Evolutionary conservation across 2,888 invertebrate species (phyloP).

Genomic region (Abrostola triplasia): DNA sequence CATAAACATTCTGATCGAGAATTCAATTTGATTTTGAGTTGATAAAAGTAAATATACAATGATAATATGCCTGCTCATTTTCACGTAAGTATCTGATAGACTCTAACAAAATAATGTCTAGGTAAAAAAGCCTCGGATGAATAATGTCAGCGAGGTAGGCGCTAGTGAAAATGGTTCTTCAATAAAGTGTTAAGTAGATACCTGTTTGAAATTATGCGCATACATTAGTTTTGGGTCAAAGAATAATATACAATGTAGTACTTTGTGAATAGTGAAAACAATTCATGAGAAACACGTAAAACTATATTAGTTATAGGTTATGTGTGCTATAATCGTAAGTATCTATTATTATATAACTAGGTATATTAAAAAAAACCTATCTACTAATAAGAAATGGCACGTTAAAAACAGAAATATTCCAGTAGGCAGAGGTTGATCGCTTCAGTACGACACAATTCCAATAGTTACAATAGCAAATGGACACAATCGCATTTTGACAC

Average conservation of each 20-base stretch:
- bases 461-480: slow-evolving; percentile 52
- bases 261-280: slow-evolving; percentile 28
- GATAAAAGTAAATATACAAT: slow-evolving; percentile 4
- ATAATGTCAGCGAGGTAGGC: slow-evolving; percentile 32
- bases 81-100: slow-evolving; percentile 1
- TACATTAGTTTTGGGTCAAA: slow-evolving; percentile 60
- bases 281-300: slow-evolving; percentile 32
- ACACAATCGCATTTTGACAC: slow-evolving; percentile 56
- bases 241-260: slow-evolving; percentile 39
- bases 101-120: slow-evolving; percentile 36
- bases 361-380: no score
- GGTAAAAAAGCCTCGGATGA: slow-evolving; percentile 35
- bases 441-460: slow-evolving; percentile 48
- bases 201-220: slow-evolving; percentile 62
- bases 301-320: slow-evolving; percentile 3
- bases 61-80: slow-evolving; percentile 8
- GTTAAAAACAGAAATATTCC: slow-evolving; percentile 37
- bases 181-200: slow-evolving; percentile 60
- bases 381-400: no score
- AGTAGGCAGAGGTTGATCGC: slow-evolving; percentile 48
- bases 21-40: slow-evolving; percentile 17
- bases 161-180: slow-evolving; percentile 53
- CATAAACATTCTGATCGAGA: slow-evolving; percentile 18
- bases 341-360: no score
- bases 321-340: no score